A percentile compares a stretch with the other conserved stretches of the same genome.
phyloP scores from a whole-genome alignment of 2,797 vertebrate species.

The Sebastes oblongus region DNA sequence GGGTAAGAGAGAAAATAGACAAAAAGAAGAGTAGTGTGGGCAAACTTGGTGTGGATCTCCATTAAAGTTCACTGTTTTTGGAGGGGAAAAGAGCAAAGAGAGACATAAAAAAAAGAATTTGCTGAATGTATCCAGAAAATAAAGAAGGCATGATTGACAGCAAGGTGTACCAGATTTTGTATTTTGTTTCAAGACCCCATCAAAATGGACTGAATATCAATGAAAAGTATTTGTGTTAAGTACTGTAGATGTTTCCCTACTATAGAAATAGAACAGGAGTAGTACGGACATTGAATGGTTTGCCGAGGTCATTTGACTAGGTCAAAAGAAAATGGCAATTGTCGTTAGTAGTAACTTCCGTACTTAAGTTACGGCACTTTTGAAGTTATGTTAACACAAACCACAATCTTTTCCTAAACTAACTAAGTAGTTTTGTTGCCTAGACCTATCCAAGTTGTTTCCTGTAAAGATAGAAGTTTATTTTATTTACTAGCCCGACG shows the following conservation, averaged over 20 bases:
- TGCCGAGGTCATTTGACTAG: not conserved
- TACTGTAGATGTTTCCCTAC: not conserved
- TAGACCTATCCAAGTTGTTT: too few species aligned
- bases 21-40: not conserved
- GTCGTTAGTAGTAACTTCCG: too few species aligned
- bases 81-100: not conserved
- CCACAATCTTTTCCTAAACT: too few species aligned
- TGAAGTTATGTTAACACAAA: too few species aligned
- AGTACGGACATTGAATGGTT: not conserved
- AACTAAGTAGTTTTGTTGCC: too few species aligned
- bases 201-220: constrained; percentile 12
- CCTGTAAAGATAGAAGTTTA: too few species aligned
- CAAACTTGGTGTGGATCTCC: not conserved
- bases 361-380: too few species aligned
- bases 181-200: not conserved
- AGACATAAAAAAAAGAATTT: not conserved
- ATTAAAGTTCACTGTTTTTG: not conserved
- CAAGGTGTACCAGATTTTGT: not conserved
- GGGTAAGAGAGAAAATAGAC: not conserved
- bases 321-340: not conserved
- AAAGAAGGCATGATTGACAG: constrained; percentile 2
- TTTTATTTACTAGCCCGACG: too few species aligned
- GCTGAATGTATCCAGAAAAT: not conserved
- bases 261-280: too few species aligned
- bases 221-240: not conserved